Conservation (phyloP, 2,113 vertebrate genomes). For the Fulica atra region DNA sequence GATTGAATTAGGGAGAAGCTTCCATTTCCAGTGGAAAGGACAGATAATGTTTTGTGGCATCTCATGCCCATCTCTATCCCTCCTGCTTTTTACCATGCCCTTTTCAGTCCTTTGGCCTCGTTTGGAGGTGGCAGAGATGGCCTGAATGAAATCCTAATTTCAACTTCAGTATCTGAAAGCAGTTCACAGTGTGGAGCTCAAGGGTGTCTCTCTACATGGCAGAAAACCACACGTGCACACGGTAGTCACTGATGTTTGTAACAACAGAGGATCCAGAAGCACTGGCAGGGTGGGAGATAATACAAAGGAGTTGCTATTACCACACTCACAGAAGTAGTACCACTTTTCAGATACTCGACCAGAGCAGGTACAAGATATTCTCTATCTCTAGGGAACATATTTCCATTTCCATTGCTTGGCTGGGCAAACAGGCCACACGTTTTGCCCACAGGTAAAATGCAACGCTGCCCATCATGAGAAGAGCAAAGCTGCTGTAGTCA, state of each 20-base stretch:
- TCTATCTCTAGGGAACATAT: neutral
- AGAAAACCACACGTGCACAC: neutral
- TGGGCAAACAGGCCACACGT: fast-evolving
- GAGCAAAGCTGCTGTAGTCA: neutral
- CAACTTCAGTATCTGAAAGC: neutral
- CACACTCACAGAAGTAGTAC: neutral
- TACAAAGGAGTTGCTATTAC: neutral
- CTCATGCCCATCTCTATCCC: neutral
- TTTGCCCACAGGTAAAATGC: neutral
- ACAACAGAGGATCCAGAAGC: neutral
- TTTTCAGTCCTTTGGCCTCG: neutral
- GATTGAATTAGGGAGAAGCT: neutral
- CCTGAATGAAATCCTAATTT: neutral
- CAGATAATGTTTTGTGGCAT: neutral
- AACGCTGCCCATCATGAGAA: neutral
- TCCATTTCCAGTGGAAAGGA: neutral
- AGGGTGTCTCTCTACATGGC: neutral
- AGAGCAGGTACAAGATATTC: neutral
- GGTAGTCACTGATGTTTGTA: neutral
- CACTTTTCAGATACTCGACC: neutral
- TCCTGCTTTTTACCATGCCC: neutral
- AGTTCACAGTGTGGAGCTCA: neutral
- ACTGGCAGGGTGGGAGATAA: neutral
- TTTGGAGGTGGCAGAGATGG: neutral
- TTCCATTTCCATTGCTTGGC: neutral